Base-by-base conservation (phyloP, 2,113 vertebrate genomes). In the Zosterops borbonicus region DNA sequence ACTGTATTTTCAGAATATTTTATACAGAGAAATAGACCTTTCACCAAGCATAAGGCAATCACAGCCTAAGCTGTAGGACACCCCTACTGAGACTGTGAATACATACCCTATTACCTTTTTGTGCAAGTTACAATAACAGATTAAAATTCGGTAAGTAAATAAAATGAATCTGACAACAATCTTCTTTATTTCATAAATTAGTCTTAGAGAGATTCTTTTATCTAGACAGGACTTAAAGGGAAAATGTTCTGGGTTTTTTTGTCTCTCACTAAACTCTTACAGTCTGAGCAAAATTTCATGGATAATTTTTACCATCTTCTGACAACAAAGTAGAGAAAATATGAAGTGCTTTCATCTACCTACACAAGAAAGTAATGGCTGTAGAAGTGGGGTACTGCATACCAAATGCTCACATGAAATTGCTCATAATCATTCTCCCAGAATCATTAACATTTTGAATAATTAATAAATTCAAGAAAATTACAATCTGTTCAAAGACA, bases 381-480 rank as follows among this genome's bases (percentile, higher is more conserved):
- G 23, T 83, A 63, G 21, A 76, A 91, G 50, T 77, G 56, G 42
- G 86, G 64, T 67, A 59, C 33, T 65, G 63, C 62, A 80, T 88
- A 83, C 11, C 39, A 94, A 91, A 91, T 71, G 76, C 37, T 87
- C 46, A 50, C 50, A 88, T 64, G 59, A 91, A 90, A 81, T 83
- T 67, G 42, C 52, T 88, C 29, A 62, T 74, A 91, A 90, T 90
- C 50, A 67, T 77, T 86, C 55, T 77, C n/a, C 37, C 56, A 62
- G 81, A 90, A 83, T 88, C 76, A 88, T 95, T 93, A 93, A 77
- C 74, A 90, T 93, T 95, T 63, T 95, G 75, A 95, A 96, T 94
- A 95, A 94, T 93, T 94, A 90, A 92, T 93, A 93, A 37, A 70
- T 63, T 85, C 75, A 86, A 83, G 78, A 94, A 92, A 94, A 92